phyloP scores from a whole-genome alignment of 2,797 vertebrate species.

The Gambusia yucatana region DNA sequence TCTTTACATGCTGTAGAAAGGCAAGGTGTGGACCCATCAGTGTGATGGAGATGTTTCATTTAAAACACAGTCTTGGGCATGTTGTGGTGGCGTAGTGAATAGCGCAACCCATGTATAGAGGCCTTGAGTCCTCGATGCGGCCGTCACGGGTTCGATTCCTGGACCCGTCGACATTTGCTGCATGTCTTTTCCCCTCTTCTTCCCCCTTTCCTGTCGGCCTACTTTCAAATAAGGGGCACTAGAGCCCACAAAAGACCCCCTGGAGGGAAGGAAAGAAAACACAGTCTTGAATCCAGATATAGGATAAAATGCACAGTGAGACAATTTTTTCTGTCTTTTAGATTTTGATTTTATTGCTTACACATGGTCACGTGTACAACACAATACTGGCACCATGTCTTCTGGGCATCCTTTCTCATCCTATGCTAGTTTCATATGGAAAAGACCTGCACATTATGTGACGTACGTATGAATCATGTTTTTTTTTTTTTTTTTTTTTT shows the following conservation, averaged over 20 bases:
- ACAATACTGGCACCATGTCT: background rate
- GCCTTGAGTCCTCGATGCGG: too few species aligned
- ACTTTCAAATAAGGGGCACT: too few species aligned
- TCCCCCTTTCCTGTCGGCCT: too few species aligned
- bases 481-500: background rate
- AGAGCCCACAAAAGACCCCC: too few species aligned
- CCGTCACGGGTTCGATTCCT: too few species aligned
- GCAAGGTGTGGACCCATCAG: background rate
- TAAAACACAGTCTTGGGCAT: background rate
- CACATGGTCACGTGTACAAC: background rate
- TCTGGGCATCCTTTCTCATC: background rate
- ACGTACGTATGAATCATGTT: conserved; percentile 7
- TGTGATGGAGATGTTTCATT: background rate
- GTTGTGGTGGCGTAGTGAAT: too few species aligned
- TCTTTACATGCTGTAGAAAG: background rate
- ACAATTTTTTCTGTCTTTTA: background rate
- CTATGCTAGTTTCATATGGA: conserved; percentile 10
- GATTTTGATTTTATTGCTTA: background rate
- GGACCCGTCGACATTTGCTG: too few species aligned
- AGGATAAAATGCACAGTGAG: background rate
- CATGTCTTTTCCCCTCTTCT: too few species aligned
- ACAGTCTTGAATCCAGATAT: background rate
- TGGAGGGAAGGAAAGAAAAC: too few species aligned
- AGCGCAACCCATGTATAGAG: too few species aligned
- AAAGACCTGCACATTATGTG: conserved; percentile 6